Base-by-base conservation (phyloP, 2,888 invertebrate genomes). In the Ceramica pisi region DNA sequence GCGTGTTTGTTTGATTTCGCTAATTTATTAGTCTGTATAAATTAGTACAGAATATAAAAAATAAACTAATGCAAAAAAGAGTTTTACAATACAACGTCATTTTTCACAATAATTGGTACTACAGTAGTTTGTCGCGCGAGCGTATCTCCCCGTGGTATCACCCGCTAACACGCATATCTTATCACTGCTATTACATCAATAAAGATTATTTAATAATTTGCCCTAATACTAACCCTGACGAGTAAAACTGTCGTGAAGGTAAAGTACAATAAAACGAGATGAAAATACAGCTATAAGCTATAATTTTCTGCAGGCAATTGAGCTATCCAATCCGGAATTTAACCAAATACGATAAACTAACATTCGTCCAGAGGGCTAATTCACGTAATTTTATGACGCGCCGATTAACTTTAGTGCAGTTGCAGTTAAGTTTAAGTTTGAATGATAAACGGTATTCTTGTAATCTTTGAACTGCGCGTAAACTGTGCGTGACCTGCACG, bases 121-220 rank as follows among this genome's bases (percentile, higher is more conserved):
- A 12, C 14, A 60, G 44, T n/a, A 66, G n/a, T n/a, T 41, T 6
- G 19, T 16, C 60, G 35, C 59, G 7, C 19, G 12, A 10, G 23
- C 35, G 44, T 21, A 31, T 46, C 55, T 19, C 46, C 26, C 48
- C 31, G 31, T 31, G 31, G 31, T 31, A 38, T 46, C 55, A n/a
- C 46, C 26, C 48, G 41, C 1, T 14, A 38, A 12, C 21, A 16
- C 2, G 41, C 35, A 21, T 64, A 67, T 64, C 67, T 60, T 74
- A 76, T 80, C 80, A 19, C 41, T 26, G 41, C 41, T 56, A 55
- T 64, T 55, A 72, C 75, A 78, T 75, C 79, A 53, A 62, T 74
- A 75, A 75, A 77, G 75, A 80, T 80, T 56, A 77, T 60, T 63
- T 31, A 44, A 65, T 57, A 35, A 61, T 78, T 70, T 55, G 21